phyloP scores from a whole-genome alignment of 2,888 invertebrate species.

The Caenorhabditis sp. region DNA sequence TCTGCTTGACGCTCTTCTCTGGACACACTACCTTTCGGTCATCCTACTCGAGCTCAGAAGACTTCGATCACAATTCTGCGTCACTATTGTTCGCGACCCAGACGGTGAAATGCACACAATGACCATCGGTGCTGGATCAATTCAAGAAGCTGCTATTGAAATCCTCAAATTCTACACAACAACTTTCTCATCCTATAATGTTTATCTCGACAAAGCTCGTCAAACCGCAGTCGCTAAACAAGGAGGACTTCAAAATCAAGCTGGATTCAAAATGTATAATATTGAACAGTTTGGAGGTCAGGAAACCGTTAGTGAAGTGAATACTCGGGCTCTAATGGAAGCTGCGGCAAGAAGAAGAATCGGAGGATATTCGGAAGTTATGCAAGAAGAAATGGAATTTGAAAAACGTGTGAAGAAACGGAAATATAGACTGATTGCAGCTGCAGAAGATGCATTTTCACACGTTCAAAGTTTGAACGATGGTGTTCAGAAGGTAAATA shows the following conservation, averaged over 20 bases:
- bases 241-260: slow-evolving; percentile 43
- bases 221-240: slow-evolving; percentile 36
- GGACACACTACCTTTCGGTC: slow-evolving; percentile 76
- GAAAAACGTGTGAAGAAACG: slow-evolving; percentile 63
- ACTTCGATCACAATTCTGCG: slow-evolving; percentile 82
- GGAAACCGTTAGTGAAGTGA: slow-evolving; percentile 71
- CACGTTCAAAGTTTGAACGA: slow-evolving; percentile 78
- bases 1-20: slow-evolving; percentile 85
- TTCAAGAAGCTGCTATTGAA: slow-evolving; percentile 93
- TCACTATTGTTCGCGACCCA: slow-evolving; percentile 85
- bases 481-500: slow-evolving; percentile 10
- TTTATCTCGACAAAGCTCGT: slow-evolving; percentile 80
- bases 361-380: slow-evolving; percentile 84
- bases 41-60: slow-evolving; percentile 91
- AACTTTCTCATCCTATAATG: slow-evolving; percentile 95
- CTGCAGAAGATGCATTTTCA: slow-evolving; percentile 96
- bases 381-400: slow-evolving; percentile 93
- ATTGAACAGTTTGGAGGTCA: slow-evolving; percentile 79
- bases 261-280: slow-evolving; percentile 90
- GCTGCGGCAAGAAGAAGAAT: slow-evolving; percentile 86
- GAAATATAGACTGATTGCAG: slow-evolving; percentile 84
- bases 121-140: slow-evolving; percentile 81
- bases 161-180: slow-evolving; percentile 92
- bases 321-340: slow-evolving; percentile 79
- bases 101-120: slow-evolving; percentile 91